These are phyloP conservation scores for Troides aeacus DNA, from an alignment of 2,888 invertebrate species.

Conservation along the genomic window DNA sequence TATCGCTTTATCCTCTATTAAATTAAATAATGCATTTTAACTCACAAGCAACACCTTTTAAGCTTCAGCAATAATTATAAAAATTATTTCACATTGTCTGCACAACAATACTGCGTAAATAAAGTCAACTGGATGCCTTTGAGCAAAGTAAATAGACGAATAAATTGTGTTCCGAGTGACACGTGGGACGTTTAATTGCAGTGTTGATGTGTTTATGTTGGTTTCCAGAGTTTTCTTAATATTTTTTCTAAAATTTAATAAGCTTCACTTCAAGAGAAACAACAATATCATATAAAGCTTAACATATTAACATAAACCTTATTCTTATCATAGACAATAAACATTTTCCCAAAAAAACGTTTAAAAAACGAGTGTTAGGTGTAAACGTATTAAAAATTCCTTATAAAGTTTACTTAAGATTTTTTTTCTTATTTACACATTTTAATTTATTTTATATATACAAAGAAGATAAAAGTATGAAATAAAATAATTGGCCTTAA, in stretches of 20 bases:
- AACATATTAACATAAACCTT: no score
- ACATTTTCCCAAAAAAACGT: no score
- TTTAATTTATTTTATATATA: no score
- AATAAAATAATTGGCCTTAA: no score
- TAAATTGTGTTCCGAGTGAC: conserved; percentile 7
- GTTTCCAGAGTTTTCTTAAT: neutral
- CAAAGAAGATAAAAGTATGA: no score
- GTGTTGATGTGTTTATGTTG: neutral
- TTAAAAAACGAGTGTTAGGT: no score
- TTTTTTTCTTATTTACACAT: no score
- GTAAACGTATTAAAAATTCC: no score
- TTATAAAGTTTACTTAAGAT: no score
- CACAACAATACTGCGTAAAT: conserved; percentile 24
- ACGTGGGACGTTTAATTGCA: neutral
- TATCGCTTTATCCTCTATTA: neutral
- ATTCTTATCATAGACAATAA: no score
- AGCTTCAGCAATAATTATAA: conserved; percentile 4
- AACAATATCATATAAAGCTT: no score
- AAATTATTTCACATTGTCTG: conserved; percentile 13
- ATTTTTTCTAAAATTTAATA: neutral
- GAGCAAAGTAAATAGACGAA: conserved; percentile 15
- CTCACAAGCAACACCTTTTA: conserved; percentile 3
- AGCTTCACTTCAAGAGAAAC: neutral
- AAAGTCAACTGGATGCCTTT: conserved; percentile 10
- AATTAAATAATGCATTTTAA: conserved; percentile 7